Base-by-base conservation (phyloP, 1,140 invertebrate genomes). In the Sinella curviseta region DNA sequence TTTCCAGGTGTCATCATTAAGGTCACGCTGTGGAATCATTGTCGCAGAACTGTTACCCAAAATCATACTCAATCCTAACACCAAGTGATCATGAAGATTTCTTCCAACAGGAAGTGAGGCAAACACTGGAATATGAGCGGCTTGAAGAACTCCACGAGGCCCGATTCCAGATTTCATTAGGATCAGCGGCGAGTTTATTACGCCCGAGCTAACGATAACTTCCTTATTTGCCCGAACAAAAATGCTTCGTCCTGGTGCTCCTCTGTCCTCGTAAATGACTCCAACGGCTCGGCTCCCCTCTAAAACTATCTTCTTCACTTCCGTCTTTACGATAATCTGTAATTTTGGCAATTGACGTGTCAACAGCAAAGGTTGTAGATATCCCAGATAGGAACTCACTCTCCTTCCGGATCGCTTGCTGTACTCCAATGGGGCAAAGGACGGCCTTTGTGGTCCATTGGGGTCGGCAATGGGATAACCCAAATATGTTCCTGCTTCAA, bases 91-190 rank as follows among this genome's bases (percentile, higher is more conserved):
- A 33, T 70, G 57, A 14, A 80, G 31, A 16, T 70, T 35, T 20
- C 36, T 33, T 0, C 73, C 78, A 12, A 75, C 78, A 70, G 74
- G 78, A 24, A 80, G 57, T 16, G 34, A 28, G 31, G 24, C 77
- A 33, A 24, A 1, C 30, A 70, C n/a, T 26, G 20, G 33, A 57
- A 76, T 74, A 20, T 20, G 8, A 20, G 20, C 39, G 8, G 8
- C 8, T 48, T 48, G 8, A 48, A 48, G 39, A 48, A 12, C 8
- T 48, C 20, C 39, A 12, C 20, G 8, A 20, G 39, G 39, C 20
- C 39, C 39, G 39, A 48, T 8, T 8, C 39, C 39, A 12, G 39
- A 48, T 8, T 20, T 8, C 8, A 48, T 8, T 20, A 48, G 20
- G 20, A 48, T 20, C 8, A 20, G 8, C 8, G 39, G 39, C n/a